A percentile compares a stretch with the other conserved stretches of the same genome.
Evolutionary conservation across 2,113 vertebrate genomes (phyloP).

Genomic region (Chaenogobius annularis): DNA sequence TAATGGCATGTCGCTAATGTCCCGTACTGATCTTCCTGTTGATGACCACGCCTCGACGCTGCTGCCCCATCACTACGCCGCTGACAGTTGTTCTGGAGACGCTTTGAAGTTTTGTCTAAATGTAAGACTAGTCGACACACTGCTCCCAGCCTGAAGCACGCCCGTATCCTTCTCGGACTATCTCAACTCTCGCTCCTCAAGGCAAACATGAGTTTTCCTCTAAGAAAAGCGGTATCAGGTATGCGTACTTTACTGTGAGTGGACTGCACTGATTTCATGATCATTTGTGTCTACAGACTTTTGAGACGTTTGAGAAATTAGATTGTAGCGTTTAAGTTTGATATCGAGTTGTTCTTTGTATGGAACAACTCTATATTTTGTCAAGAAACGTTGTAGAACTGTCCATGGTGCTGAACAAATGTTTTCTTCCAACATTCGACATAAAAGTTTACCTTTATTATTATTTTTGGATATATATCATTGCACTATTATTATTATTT

Average conservation of each 20-base stretch:
- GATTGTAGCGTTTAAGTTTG: neutral
- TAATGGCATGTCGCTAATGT: slow-evolving; percentile 98
- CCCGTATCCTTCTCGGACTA: slow-evolving; percentile 8
- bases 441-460: neutral
- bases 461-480: neutral
- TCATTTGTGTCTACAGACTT: neutral
- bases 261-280: neutral
- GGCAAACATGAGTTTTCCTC: slow-evolving; percentile 89
- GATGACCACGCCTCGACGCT: slow-evolving; percentile 87
- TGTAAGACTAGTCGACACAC: slow-evolving; percentile 60
- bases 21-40: slow-evolving; percentile 97
- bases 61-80: slow-evolving; percentile 81
- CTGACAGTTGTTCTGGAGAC: slow-evolving; percentile 89
- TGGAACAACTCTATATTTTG: neutral
- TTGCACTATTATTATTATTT: too few relatives aligned
- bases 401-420: slow-evolving; percentile 68
- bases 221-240: slow-evolving; percentile 95
- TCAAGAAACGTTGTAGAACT: slow-evolving; percentile 28
- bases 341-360: neutral
- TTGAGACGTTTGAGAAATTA: neutral
- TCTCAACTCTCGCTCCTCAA: slow-evolving; percentile 51
- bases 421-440: neutral
- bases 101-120: slow-evolving; percentile 88
- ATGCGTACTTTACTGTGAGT: slow-evolving; percentile 63
- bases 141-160: slow-evolving; percentile 74